Evolutionary conservation across 2,113 vertebrate species (phyloP), one percentile per base, ranked within the genome.

Genomic region (Quiscalus mexicanus): DNA sequence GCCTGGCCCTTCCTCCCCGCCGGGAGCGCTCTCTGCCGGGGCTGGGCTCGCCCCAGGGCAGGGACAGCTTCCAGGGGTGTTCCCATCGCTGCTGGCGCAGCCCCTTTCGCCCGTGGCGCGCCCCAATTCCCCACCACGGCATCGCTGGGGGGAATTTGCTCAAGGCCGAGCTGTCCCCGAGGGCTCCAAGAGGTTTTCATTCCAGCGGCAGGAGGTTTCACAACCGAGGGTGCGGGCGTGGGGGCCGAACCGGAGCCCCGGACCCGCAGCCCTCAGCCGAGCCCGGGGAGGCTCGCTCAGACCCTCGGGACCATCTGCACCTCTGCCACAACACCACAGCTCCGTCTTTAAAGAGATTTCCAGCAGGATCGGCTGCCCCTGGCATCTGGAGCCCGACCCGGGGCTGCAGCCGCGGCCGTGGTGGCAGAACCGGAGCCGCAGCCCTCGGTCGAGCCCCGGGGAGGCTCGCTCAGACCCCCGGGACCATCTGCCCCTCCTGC

Each of bases 31-130:
- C 35, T 42, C 12, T 17, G 0, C 5, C 9, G 1, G 44, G 63
- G 56, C 14, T 50, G 14, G 5, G 62, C 14, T 35, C 10, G 1
- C 3, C 52, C 59, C 7, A 1, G 35, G 17, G 44, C 15, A 0
- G 33, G 22, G 19, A 4, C 35, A 12, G 11, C 24, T n/a, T 9
- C 30, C 33, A 7, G 52, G 31, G 84, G 16, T 25, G 75, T 18
- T 55, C 9, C 56, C 12, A 2, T 8, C 15, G 2, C 30, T 52
- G 18, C 73, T 0, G 5, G 30, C 21, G 12, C 74, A 18, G 65
- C 60, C 31, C 15, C 59, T 1, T 35, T 73, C 28, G 58, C 68
- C 41, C 58, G 0, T 0, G 11, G 35, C 1, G 3, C 1, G 12
- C 65, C 47, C 15, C 8, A 2, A 0, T 14, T 69, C 71, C 85